Percentiles rank a stretch among this genome's conserved stretches.
These are phyloP conservation scores for Barypeithes pellucidus DNA, from an alignment of 2,888 invertebrate species.

Conservation along the genomic window DNA sequence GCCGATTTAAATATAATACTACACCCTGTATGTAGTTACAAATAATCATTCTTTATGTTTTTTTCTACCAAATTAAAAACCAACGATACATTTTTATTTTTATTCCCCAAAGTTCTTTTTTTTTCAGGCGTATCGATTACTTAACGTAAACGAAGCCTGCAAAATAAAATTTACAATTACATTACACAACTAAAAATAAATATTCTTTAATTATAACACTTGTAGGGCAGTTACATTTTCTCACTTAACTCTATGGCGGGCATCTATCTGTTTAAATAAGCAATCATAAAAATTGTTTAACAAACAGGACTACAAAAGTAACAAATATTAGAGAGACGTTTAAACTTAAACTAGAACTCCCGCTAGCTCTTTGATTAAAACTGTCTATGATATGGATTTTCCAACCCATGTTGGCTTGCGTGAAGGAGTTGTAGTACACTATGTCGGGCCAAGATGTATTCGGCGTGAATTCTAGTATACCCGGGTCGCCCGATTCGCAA, in stretches of 20 bases:
- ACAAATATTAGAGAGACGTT: slow-evolving; percentile 21
- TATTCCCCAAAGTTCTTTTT: slow-evolving; percentile 34
- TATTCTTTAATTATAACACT: slow-evolving; percentile 40
- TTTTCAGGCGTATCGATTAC: slow-evolving; percentile 53
- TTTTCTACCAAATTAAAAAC: background rate
- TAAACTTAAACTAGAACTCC: slow-evolving; percentile 37
- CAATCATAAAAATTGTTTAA: slow-evolving; percentile 63
- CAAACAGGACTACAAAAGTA: slow-evolving; percentile 58
- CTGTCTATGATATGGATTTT: slow-evolving; percentile 93
- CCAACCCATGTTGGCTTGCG: slow-evolving; percentile 96
- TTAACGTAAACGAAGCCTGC: slow-evolving; percentile 50
- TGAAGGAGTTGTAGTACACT: slow-evolving; percentile 95
- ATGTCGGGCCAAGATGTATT: slow-evolving; percentile 93
- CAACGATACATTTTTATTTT: slow-evolving; percentile 24
- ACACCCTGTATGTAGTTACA: too few species aligned
- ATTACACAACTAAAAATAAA: slow-evolving; percentile 35
- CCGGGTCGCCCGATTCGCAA: slow-evolving; percentile 84
- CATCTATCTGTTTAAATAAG: slow-evolving; percentile 59
- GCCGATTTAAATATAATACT: too few species aligned
- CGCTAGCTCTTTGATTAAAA: slow-evolving; percentile 69
- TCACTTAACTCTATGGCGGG: slow-evolving; percentile 34
- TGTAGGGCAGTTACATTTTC: slow-evolving; percentile 29
- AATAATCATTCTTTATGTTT: background rate
- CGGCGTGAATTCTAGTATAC: slow-evolving; percentile 85
- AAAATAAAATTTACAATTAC: slow-evolving; percentile 17